Evolutionary conservation across 64 coral and sea anemone genomes (phyloP).

Genomic region (Actinia equina): DNA sequence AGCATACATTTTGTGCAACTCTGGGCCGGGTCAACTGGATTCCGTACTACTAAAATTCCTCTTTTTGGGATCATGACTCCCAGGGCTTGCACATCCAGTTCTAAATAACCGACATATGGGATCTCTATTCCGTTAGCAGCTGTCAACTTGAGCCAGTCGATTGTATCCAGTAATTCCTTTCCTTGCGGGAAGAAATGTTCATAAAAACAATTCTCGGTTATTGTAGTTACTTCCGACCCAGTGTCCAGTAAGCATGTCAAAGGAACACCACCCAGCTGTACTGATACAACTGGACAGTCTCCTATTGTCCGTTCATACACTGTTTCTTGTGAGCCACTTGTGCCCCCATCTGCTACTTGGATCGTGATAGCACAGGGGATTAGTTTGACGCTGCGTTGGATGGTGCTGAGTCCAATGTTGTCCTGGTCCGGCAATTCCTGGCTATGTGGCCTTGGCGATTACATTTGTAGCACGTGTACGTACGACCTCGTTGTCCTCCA

Average conservation of each 20-base stretch:
- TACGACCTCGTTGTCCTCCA: too few relatives aligned
- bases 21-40: not conserved
- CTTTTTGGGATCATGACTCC: not conserved
- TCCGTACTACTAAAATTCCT: conserved; percentile 15
- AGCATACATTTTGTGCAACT: too few relatives aligned
- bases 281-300: not conserved
- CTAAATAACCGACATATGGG: conserved; percentile 3
- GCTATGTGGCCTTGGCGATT: not conserved
- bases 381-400: not conserved
- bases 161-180: conserved; percentile 31
- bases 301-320: not conserved
- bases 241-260: not conserved
- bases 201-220: too few relatives aligned
- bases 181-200: too few relatives aligned
- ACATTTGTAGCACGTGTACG: too few relatives aligned
- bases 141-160: conserved; percentile 40
- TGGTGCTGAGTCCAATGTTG: not conserved
- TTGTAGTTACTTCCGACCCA: too few relatives aligned
- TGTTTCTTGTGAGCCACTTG: not conserved
- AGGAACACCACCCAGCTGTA: not conserved
- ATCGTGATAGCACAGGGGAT: not conserved
- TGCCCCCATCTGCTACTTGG: not conserved
- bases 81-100: conserved; percentile 3
- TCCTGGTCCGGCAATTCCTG: not conserved
- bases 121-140: conserved; percentile 2